Conservation (phyloP, 1,140 invertebrate species). For the Tetramorium alpestre region DNA sequence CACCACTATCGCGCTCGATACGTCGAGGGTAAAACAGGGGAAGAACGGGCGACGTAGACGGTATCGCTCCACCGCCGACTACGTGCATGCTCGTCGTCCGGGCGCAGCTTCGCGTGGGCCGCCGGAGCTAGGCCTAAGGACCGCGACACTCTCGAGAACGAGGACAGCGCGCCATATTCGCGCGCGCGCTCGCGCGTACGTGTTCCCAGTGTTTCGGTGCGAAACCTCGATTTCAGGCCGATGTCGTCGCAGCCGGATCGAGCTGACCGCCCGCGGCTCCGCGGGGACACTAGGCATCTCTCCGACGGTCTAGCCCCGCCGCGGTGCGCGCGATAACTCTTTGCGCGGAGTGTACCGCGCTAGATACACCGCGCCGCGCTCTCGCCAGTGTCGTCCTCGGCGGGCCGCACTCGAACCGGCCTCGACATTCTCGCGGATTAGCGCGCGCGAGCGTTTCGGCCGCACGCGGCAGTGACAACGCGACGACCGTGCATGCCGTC, state of each 20-base stretch:
- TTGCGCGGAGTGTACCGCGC: slow-evolving; percentile 67
- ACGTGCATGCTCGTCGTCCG: slow-evolving; percentile 66
- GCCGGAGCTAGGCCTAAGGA: slow-evolving; percentile 70
- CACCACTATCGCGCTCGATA: slow-evolving; percentile 43
- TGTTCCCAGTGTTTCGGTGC: slow-evolving; percentile 9
- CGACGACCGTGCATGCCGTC: not conserved
- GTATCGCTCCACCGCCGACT: slow-evolving; percentile 53
- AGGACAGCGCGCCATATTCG: slow-evolving; percentile 78
- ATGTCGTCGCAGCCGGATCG: slow-evolving; percentile 66
- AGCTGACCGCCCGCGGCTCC: slow-evolving; percentile 65
- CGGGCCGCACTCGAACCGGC: slow-evolving; percentile 5
- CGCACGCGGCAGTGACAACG: slow-evolving; percentile 13
- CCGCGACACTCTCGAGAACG: slow-evolving; percentile 70
- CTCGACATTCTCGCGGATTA: slow-evolving; percentile 25
- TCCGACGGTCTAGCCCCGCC: slow-evolving; percentile 42
- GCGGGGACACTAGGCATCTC: slow-evolving; percentile 74
- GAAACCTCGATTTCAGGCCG: slow-evolving; percentile 63
- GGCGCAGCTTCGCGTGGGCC: slow-evolving; percentile 75
- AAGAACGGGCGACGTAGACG: slow-evolving; percentile 59
- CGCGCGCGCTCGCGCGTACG: slow-evolving; percentile 10
- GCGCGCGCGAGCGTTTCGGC: not conserved
- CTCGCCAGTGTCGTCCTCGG: slow-evolving; percentile 54
- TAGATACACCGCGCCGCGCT: slow-evolving; percentile 35
- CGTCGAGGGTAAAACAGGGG: slow-evolving; percentile 46
- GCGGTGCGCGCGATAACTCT: slow-evolving; percentile 25